Percentiles rank a stretch among this genome's conserved stretches.
phyloP scores from a whole-genome alignment of 2,113 vertebrate species.

The Ceyx cyanopectus region DNA sequence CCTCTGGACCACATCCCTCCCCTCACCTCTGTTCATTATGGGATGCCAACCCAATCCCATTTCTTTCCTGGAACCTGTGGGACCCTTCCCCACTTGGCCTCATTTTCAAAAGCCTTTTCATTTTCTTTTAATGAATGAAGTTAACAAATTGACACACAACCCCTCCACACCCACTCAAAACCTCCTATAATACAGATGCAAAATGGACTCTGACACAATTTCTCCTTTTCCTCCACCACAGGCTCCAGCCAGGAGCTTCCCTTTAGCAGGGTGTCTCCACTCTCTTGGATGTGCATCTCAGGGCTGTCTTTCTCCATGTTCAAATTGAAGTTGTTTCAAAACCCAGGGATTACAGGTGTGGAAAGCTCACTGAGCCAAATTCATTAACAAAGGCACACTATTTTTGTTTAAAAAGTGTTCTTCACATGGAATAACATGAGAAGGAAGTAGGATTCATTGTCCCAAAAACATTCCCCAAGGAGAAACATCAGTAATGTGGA shows the following conservation, averaged over 20 bases:
- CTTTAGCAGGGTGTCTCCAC: not conserved
- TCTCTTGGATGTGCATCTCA: not conserved
- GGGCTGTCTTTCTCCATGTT: not conserved
- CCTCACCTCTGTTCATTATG: not conserved
- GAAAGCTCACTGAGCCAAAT: not conserved
- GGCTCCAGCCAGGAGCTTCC: not conserved
- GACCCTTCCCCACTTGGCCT: not conserved
- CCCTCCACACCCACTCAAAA: not conserved
- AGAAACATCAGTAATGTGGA: not conserved
- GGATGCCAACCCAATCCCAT: fast-evolving
- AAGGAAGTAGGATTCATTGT: not conserved
- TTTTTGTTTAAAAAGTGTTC: not conserved
- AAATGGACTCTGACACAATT: not conserved
- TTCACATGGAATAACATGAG: not conserved
- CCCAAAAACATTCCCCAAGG: not conserved
- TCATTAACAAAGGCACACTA: not conserved
- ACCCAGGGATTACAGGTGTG: not conserved
- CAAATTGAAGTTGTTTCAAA: not conserved
- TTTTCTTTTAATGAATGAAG: not conserved
- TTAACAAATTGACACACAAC: not conserved
- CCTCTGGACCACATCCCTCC: not conserved
- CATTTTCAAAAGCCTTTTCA: not conserved
- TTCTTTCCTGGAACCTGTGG: not conserved
- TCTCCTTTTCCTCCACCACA: not conserved
- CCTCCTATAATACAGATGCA: not conserved